Percentiles rank a stretch among this genome's conserved stretches.
Conservation (phyloP, 2,797 vertebrate species). For the Sebastes paucispinis region DNA sequence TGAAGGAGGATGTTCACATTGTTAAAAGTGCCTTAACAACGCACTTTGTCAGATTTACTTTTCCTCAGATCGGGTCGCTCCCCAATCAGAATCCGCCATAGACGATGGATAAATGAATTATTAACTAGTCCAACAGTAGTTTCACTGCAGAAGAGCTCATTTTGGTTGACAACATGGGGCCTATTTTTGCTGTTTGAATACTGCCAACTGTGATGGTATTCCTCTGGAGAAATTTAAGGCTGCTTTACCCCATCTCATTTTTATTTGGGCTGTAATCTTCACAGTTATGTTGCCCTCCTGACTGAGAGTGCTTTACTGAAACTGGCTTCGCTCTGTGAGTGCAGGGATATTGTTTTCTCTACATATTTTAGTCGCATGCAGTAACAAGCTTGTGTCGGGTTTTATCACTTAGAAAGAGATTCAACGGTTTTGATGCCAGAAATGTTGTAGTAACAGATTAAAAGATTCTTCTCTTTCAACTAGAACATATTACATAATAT, state of each 20-base stretch:
- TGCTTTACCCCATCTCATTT: conserved; percentile 9
- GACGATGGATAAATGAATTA: conserved; percentile 49
- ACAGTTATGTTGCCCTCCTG: conserved; percentile 3
- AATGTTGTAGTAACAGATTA: neutral
- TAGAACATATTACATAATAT: neutral
- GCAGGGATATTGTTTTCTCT: neutral
- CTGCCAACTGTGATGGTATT: conserved; percentile 23
- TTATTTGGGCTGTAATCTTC: conserved; percentile 13
- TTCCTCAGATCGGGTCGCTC: neutral
- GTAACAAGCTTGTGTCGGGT: neutral
- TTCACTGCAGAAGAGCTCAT: conserved; percentile 30
- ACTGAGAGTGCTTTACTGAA: neutral
- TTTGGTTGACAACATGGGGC: conserved; percentile 33
- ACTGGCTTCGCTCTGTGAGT: neutral
- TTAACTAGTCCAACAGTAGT: conserved; percentile 40
- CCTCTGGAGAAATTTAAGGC: conserved; percentile 13
- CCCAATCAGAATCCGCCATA: conserved; percentile 8
- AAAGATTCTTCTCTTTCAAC: neutral
- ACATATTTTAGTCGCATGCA: neutral
- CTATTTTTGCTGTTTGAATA: conserved; percentile 34
- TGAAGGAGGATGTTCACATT: neutral
- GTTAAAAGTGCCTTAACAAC: neutral
- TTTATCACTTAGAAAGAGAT: neutral
- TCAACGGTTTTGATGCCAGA: neutral
- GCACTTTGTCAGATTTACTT: neutral